Evolutionary conservation across 1,140 invertebrate species (phyloP).

Genomic region (Drosophila murphyi): DNA sequence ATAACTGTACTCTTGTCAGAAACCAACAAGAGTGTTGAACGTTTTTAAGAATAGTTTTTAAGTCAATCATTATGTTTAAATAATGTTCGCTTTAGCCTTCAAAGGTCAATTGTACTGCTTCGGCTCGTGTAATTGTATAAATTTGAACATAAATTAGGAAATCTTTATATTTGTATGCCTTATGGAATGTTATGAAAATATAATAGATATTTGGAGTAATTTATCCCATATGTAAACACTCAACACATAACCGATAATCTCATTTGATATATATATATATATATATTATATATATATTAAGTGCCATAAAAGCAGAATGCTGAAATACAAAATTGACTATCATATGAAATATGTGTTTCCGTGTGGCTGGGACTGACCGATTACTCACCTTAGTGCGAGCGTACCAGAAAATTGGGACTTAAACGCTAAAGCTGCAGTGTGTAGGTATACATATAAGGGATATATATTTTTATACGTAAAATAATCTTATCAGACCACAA

Average conservation of each 20-base stretch:
- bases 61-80: neutral
- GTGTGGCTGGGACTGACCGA: slow-evolving; percentile 35
- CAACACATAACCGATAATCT: slow-evolving; percentile 60
- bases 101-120: neutral
- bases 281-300: slow-evolving; percentile 17
- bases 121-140: neutral
- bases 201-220: slow-evolving; percentile 6
- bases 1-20: slow-evolving; percentile 2
- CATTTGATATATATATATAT: slow-evolving; percentile 60
- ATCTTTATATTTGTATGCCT: neutral
- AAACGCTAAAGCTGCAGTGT: slow-evolving; percentile 19
- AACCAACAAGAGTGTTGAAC: neutral
- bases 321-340: slow-evolving; percentile 65
- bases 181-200: neutral
- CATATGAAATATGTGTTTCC: slow-evolving; percentile 28
- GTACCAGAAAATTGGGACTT: slow-evolving; percentile 40
- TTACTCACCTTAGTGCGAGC: slow-evolving; percentile 49
- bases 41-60: neutral
- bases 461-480: slow-evolving; percentile 62
- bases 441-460: slow-evolving; percentile 34
- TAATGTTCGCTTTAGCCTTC: neutral
- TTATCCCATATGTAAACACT: slow-evolving; percentile 25
- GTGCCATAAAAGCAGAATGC: slow-evolving; percentile 68
- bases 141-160: neutral
- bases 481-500: slow-evolving; percentile 72